Evolutionary conservation across 2,113 vertebrate species (phyloP), one percentile per base, ranked within the genome.

Genomic region (Toxostoma redivivum): DNA sequence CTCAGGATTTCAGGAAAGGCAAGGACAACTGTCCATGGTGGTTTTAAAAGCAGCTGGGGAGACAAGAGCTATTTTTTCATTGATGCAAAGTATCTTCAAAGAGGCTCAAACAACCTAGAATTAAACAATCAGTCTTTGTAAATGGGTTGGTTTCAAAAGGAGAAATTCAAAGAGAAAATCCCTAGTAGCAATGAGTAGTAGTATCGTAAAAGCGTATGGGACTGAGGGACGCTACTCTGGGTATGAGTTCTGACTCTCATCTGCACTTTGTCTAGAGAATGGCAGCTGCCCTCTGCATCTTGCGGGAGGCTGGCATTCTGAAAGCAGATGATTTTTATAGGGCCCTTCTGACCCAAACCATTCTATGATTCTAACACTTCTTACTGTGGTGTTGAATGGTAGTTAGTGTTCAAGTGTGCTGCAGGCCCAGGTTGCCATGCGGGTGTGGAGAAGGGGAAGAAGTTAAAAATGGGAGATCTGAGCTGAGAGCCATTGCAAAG

Each of bases 391-490:
- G 5, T 11, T 65, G 58, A 57, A 38, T 38, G 19, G 37, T 51
- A 14, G 23, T 5, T 44, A 17, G 9, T 38, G 47, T n/a, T 20
- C 51, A 5, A 51, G 0, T 8, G 10, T 66, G n/a, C 47, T 0
- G 1, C 9, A 40, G 54, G 45, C 22, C 72, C 37, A 11, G 0
- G 1, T 18, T 42, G 15, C 12, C 3, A 0, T 10, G 11, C 27
- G 24, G 18, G 2, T 33, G 19, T 69, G 64, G 31, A 74, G 73
- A 61, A 54, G 14, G 15, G 28, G 7, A 10, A 37, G 12, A 40
- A n/a, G 25, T 48, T 42, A 47, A 40, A 77, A 20, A 58, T 1
- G 5, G 7, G n/a, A 73, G 22, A 84, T 22, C 35, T 28, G 45
- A 78, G 16, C 28, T 27, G n/a, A 31, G 28, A 66, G 40, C 9